phyloP scores from a whole-genome alignment of 2,888 invertebrate genomes.

The Imbricaverruca yamaguchii region DNA sequence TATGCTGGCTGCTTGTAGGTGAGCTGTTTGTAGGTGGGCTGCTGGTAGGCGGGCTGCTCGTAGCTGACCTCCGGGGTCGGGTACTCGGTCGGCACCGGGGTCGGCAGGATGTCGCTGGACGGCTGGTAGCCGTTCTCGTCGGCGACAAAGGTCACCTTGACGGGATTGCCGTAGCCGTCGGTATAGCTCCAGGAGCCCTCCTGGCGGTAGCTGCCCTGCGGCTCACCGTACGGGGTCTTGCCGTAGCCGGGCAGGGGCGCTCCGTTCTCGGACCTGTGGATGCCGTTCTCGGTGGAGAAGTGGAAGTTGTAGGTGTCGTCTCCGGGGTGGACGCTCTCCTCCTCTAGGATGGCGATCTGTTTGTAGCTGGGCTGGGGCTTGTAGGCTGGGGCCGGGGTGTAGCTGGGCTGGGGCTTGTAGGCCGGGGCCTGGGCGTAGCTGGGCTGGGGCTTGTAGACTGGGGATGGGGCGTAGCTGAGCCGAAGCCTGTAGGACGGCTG shows the following conservation, averaged over 20 bases:
- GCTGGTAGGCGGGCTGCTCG: background rate
- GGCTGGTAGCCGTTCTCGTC: conserved; percentile 11
- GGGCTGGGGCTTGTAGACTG: background rate
- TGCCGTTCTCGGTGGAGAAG: background rate
- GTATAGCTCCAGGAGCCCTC: conserved; percentile 11
- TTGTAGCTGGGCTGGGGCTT: background rate
- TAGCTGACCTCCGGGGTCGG: background rate
- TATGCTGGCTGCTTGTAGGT: no score
- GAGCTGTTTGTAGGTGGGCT: background rate
- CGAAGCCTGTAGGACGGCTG: background rate
- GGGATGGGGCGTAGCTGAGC: background rate
- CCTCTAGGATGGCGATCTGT: background rate
- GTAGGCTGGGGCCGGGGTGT: background rate
- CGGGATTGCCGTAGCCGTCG: background rate
- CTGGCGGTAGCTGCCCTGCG: background rate
- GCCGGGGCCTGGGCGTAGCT: background rate
- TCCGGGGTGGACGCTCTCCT: background rate
- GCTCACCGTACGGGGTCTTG: background rate
- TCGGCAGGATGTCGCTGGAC: background rate
- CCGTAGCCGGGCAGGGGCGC: background rate
- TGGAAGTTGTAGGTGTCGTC: background rate
- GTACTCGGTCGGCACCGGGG: conserved; percentile 1
- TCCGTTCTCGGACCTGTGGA: background rate
- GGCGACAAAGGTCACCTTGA: conserved; percentile 1
- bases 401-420: background rate